A percentile compares a stretch with the other conserved stretches of the same genome.
These are phyloP conservation scores for Galemys pyrenaicus DNA, from an alignment of 2,113 vertebrate species.

Conservation along the genomic window DNA sequence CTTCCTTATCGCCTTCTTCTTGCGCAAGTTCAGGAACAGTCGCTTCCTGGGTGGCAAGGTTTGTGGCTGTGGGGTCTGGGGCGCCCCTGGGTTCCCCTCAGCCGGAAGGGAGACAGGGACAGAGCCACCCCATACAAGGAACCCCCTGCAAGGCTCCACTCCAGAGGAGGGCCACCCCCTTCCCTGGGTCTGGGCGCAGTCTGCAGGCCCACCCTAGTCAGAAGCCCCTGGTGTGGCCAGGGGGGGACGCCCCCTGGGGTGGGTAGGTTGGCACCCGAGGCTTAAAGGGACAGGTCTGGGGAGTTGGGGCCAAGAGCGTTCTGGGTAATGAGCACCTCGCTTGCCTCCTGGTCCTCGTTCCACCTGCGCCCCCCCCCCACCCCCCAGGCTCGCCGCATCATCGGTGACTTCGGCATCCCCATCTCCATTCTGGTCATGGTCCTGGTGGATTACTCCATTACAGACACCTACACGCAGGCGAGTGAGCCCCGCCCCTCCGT, in stretches of 20 bases:
- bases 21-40: constrained; percentile 98
- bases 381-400: constrained; percentile 93
- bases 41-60: constrained; percentile 98
- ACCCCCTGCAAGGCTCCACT: neutral
- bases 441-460: constrained; percentile 92
- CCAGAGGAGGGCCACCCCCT: neutral
- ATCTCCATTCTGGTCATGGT: constrained; percentile 98
- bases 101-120: no score
- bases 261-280: neutral
- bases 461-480: constrained; percentile 98
- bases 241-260: neutral
- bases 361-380: neutral
- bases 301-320: neutral
- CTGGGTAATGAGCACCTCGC: no score
- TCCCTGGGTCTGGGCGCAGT: neutral
- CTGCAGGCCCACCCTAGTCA: neutral
- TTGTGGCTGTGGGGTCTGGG: neutral
- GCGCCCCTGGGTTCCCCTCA: neutral
- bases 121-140: no score
- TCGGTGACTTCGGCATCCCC: constrained; percentile 97
- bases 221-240: neutral
- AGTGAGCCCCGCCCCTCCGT: accelerated
- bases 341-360: neutral
- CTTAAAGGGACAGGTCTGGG: neutral
- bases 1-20: constrained; percentile 97